Conservation (phyloP, 2,888 invertebrate genomes). For the Limnephilus marmoratus region DNA sequence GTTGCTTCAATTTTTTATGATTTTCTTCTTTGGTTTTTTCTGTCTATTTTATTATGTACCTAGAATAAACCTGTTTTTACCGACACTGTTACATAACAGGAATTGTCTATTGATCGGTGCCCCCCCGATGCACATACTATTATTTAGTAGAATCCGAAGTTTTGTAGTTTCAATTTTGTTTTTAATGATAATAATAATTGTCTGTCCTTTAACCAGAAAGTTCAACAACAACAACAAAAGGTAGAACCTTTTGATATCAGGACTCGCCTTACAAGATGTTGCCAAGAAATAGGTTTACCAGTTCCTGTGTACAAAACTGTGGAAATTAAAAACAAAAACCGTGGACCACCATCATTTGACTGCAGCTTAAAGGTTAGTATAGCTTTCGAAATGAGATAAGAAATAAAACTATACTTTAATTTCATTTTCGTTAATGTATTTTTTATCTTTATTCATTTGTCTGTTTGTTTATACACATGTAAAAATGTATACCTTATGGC, state of each 20-base stretch:
- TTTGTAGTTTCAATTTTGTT: background rate
- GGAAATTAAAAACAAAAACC: conserved; percentile 69
- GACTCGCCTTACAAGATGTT: conserved; percentile 53
- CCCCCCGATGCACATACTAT: too few species aligned
- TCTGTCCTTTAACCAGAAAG: background rate
- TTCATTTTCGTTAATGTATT: background rate
- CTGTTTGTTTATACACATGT: background rate
- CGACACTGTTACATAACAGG: too few species aligned
- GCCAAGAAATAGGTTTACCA: conserved; percentile 71
- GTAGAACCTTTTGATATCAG: conserved; percentile 49
- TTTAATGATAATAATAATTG: background rate
- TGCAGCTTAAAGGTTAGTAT: conserved; percentile 73
- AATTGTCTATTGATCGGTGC: too few species aligned
- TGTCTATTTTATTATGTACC: too few species aligned
- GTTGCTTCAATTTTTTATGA: too few species aligned
- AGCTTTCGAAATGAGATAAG: background rate
- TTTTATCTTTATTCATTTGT: background rate
- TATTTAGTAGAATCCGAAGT: too few species aligned
- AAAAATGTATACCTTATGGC: too few species aligned
- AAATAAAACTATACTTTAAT: background rate
- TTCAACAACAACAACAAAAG: background rate
- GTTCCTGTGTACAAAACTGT: conserved; percentile 73
- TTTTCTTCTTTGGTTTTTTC: too few species aligned
- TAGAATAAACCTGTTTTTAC: too few species aligned
- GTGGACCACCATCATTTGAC: conserved; percentile 71